Percentiles rank a stretch among this genome's conserved stretches.
Conservation (phyloP, 2,113 vertebrate genomes). For the Passer domesticus region DNA sequence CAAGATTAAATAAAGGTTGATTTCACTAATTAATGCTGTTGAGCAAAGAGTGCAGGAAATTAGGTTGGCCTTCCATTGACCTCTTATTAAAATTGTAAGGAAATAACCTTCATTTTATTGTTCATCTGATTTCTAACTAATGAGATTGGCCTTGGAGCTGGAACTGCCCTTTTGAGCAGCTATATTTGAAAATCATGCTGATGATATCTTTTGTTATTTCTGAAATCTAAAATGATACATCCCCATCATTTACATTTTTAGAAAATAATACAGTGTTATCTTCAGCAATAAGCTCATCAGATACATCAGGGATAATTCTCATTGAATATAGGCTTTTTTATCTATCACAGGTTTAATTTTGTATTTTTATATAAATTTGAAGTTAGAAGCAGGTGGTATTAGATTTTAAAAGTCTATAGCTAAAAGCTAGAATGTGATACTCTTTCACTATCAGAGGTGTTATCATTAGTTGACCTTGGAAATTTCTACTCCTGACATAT, state of each 20-base stretch:
- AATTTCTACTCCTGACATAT: neutral
- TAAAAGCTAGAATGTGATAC: neutral
- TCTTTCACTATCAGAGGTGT: neutral
- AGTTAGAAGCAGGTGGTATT: neutral
- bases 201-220: neutral
- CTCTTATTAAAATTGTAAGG: neutral
- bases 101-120: neutral
- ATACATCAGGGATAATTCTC: neutral
- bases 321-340: neutral
- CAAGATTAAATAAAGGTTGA: neutral
- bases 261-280: neutral
- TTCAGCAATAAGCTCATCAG: neutral
- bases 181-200: neutral
- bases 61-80: neutral
- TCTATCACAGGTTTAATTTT: neutral
- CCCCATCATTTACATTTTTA: neutral
- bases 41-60: neutral
- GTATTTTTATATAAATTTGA: neutral
- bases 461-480: neutral
- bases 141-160: neutral
- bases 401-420: neutral
- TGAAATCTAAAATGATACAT: neutral
- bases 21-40: neutral
- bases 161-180: neutral
- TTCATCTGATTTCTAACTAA: constrained; percentile 20